A percentile compares a stretch with the other conserved stretches of the same genome.
Evolutionary conservation across 2,888 invertebrate genomes (phyloP).

Genomic region (Osmoderma eremita): DNA sequence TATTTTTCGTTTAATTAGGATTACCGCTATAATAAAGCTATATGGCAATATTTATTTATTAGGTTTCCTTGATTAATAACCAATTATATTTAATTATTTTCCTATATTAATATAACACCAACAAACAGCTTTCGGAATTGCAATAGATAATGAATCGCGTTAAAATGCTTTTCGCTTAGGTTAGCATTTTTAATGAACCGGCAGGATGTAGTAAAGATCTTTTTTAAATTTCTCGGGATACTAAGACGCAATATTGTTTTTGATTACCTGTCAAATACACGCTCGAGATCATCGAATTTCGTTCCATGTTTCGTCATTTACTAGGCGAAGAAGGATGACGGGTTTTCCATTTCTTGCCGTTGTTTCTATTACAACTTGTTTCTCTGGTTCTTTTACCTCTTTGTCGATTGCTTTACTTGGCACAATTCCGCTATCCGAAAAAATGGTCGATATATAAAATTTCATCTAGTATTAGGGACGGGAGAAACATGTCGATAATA

Average conservation of each 20-base stretch:
- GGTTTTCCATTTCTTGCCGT: not conserved
- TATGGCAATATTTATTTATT: too few relatives aligned
- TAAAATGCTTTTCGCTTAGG: too few relatives aligned
- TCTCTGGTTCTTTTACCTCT: not conserved
- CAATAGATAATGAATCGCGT: too few relatives aligned
- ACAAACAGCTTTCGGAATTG: too few relatives aligned
- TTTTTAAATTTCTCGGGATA: slow-evolving; percentile 28
- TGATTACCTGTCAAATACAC: slow-evolving; percentile 41
- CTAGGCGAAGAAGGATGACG: slow-evolving; percentile 44
- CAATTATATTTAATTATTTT: too few relatives aligned
- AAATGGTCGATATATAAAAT: slow-evolving; percentile 28
- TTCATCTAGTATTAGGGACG: slow-evolving; percentile 4
- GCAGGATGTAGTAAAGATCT: too few relatives aligned
- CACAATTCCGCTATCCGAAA: not conserved
- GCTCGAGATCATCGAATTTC: slow-evolving; percentile 39
- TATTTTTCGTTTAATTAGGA: too few relatives aligned
- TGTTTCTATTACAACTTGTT: slow-evolving; percentile 12
- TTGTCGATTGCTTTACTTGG: slow-evolving; percentile 10
- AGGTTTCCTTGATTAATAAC: too few relatives aligned
- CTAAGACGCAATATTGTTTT: slow-evolving; percentile 37
- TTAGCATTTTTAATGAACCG: too few relatives aligned
- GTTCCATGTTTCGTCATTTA: slow-evolving; percentile 44
- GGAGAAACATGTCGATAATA: slow-evolving; percentile 13
- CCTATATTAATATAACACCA: too few relatives aligned
- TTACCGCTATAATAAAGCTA: too few relatives aligned